A percentile compares a stretch with the other conserved stretches of the same genome.
Evolutionary conservation across 2,888 invertebrate species (phyloP).

Genomic region (Trisateles emortualis): DNA sequence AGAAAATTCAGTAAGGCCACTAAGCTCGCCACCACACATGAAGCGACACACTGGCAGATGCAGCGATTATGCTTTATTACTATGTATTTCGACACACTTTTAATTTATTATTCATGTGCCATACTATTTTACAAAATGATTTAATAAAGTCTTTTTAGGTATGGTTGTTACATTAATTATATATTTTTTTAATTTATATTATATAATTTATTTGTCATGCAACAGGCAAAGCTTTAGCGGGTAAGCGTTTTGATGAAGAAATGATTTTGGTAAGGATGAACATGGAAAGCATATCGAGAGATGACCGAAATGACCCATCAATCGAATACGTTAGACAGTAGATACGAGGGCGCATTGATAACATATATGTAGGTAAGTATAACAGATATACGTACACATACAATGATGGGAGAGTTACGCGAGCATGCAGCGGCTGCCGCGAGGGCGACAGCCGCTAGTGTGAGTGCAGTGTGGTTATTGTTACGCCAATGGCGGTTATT

Average conservation of each 20-base stretch:
- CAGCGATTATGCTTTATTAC: slow-evolving; percentile 75
- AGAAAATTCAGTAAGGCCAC: slow-evolving; percentile 84
- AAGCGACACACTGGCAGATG: slow-evolving; percentile 82
- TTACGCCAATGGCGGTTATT: slow-evolving; percentile 72
- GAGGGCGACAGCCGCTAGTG: slow-evolving; percentile 47
- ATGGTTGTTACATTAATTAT: slow-evolving; percentile 45
- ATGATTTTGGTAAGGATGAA: slow-evolving; percentile 44
- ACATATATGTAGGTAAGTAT: slow-evolving; percentile 32
- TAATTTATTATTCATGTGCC: slow-evolving; percentile 79
- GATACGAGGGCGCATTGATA: slow-evolving; percentile 39
- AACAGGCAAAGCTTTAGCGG: slow-evolving; percentile 69
- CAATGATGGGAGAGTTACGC: slow-evolving; percentile 43
- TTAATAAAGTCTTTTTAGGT: slow-evolving; percentile 75
- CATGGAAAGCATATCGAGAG: slow-evolving; percentile 37
- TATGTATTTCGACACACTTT: slow-evolving; percentile 70
- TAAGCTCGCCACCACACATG: slow-evolving; percentile 82
- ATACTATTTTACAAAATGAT: slow-evolving; percentile 78
- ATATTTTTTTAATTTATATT: slow-evolving; percentile 45
- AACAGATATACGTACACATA: slow-evolving; percentile 23
- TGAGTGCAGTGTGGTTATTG: slow-evolving; percentile 76
- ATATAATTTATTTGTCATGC: slow-evolving; percentile 72
- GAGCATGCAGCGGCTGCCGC: slow-evolving; percentile 45
- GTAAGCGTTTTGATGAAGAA: slow-evolving; percentile 42
- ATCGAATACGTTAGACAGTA: slow-evolving; percentile 32
- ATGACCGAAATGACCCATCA: slow-evolving; percentile 39